Conservation (phyloP, 2,888 invertebrate species). For the Ligdia adustata region DNA sequence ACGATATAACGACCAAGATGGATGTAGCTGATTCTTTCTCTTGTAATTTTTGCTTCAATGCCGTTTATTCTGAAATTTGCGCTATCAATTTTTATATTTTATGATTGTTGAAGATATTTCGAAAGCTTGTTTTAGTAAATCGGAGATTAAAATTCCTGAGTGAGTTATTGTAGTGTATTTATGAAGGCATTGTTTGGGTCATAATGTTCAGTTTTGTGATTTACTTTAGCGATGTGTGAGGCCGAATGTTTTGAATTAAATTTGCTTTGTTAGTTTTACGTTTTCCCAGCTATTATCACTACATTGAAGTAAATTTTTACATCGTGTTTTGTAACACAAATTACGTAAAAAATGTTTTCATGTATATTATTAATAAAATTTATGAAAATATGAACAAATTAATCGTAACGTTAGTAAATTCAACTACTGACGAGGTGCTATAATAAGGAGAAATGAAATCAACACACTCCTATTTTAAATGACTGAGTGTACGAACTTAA, state of each 20-base stretch:
- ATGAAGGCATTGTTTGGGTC: conserved; percentile 29
- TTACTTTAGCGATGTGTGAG: conserved; percentile 30
- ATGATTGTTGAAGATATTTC: conserved; percentile 20
- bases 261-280: conserved; percentile 8
- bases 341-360: too few species aligned
- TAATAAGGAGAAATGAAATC: too few species aligned
- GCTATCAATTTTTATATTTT: conserved; percentile 26
- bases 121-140: conserved; percentile 20
- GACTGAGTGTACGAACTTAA: too few species aligned
- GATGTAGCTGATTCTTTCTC: conserved; percentile 49
- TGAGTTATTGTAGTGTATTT: conserved; percentile 21
- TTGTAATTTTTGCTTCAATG: conserved; percentile 23
- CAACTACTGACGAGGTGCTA: too few species aligned
- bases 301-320: too few species aligned
- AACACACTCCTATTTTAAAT: too few species aligned
- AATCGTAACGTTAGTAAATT: too few species aligned
- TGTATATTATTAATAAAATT: too few species aligned
- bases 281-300: neutral
- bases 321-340: too few species aligned
- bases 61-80: conserved; percentile 14
- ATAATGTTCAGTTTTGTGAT: conserved; percentile 25
- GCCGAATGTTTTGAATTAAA: conserved; percentile 19
- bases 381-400: too few species aligned
- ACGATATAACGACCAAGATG: conserved; percentile 55
- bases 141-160: conserved; percentile 22